phyloP scores from a whole-genome alignment of 2,113 vertebrate genomes.

The Leucopsar rothschildi region DNA sequence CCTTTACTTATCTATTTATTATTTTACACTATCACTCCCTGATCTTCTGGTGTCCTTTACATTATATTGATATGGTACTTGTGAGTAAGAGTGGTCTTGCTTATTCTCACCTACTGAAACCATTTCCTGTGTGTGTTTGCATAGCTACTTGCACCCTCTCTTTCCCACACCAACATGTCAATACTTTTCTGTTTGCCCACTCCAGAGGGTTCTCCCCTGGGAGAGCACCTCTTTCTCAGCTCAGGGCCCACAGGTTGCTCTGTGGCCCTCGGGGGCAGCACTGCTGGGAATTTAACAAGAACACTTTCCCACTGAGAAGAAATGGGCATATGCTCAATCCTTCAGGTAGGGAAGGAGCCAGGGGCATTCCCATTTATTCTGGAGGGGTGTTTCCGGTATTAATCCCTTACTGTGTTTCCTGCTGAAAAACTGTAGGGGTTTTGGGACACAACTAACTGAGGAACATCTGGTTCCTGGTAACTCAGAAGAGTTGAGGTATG shows the following conservation, averaged over 20 bases:
- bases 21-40: background rate
- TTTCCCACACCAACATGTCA: background rate
- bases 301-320: background rate
- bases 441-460: background rate
- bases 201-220: background rate
- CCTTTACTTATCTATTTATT: background rate
- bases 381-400: background rate
- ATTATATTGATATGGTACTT: rapidly evolving
- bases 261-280: background rate
- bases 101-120: background rate
- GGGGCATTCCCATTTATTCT: background rate
- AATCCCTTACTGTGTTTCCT: background rate
- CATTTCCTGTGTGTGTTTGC: background rate
- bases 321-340: background rate
- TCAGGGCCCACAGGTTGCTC: background rate
- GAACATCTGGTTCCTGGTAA: background rate
- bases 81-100: background rate
- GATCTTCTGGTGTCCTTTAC: background rate
- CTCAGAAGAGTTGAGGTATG: background rate
- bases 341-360: background rate
- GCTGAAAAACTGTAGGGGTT: background rate
- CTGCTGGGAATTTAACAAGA: background rate
- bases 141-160: background rate
- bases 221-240: background rate
- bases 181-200: background rate